Evolutionary conservation across 1,140 invertebrate genomes (phyloP).

Genomic region (Cryptotermes secundus): DNA sequence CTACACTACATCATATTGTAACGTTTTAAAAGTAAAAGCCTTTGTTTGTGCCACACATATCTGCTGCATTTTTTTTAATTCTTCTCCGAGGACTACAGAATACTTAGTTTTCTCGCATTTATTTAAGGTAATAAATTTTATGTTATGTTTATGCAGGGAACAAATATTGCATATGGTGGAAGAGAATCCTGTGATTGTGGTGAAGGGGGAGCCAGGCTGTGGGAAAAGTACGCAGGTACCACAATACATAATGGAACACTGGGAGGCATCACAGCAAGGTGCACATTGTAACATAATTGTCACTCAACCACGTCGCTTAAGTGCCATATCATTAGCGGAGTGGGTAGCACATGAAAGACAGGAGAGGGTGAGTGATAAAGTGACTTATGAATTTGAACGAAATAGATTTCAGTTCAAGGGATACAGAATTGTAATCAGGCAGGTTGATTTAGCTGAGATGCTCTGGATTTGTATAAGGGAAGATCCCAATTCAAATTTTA

Average conservation of each 20-base stretch:
- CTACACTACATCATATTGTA: too few relatives aligned
- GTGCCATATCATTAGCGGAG: constrained; percentile 29
- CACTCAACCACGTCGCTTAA: constrained; percentile 63
- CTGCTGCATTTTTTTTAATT: too few relatives aligned
- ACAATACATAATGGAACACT: constrained; percentile 61
- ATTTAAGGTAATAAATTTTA: too few relatives aligned
- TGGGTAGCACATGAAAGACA: constrained; percentile 24
- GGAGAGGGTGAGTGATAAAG: constrained; percentile 50
- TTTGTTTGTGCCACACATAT: too few relatives aligned
- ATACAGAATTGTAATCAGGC: too few relatives aligned
- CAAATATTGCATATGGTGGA: not conserved
- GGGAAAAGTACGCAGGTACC: constrained; percentile 57
- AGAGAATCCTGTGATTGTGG: constrained; percentile 68
- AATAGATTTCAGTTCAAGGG: too few relatives aligned
- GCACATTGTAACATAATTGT: constrained; percentile 59
- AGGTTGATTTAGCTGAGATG: too few relatives aligned
- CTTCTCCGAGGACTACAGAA: too few relatives aligned
- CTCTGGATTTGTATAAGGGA: too few relatives aligned
- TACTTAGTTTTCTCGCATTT: too few relatives aligned
- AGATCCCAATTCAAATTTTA: too few relatives aligned
- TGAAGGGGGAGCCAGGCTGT: constrained; percentile 72
- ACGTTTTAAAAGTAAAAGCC: too few relatives aligned
- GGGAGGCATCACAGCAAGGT: constrained; percentile 39
- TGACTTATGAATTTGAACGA: not conserved
- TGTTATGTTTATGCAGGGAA: not conserved